These are phyloP conservation scores for Sinocyclocheilus maitianheensis DNA, from an alignment of 2,113 vertebrate genomes.

Conservation along the genomic window DNA sequence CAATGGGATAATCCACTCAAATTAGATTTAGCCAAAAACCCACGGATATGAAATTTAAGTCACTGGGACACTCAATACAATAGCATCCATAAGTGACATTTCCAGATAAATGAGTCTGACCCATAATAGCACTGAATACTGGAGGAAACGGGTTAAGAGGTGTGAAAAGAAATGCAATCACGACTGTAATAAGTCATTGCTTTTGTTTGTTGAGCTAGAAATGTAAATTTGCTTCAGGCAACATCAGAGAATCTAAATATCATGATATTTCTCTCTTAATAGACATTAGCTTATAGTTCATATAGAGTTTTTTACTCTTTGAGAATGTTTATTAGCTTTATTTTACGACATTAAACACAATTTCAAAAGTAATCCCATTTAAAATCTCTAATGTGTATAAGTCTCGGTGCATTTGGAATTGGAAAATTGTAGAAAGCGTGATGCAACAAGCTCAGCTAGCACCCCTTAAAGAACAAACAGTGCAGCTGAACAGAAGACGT, in stretches of 20 bases:
- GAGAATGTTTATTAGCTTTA: not conserved
- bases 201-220: not conserved
- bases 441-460: not conserved
- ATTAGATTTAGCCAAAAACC: conserved; percentile 20
- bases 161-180: not conserved
- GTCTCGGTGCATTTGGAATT: not conserved
- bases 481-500: not conserved
- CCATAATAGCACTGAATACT: not conserved
- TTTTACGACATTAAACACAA: not conserved
- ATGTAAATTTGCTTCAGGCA: conserved; percentile 6
- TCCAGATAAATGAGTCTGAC: conserved; percentile 16
- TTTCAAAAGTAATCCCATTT: not conserved
- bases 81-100: conserved; percentile 5
- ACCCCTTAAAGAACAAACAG: not conserved
- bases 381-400: not conserved
- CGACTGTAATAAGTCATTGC: conserved; percentile 2
- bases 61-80: conserved; percentile 13
- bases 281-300: not conserved
- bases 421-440: not conserved
- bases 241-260: not conserved
- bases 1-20: conserved; percentile 12
- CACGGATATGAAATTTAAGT: not conserved
- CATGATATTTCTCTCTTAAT: conserved; percentile 1
- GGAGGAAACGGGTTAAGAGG: not conserved
- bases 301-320: not conserved